A percentile compares a stretch with the other conserved stretches of the same genome.
These are phyloP conservation scores for Thamnophis sirtalis DNA, from an alignment of 2,113 vertebrate species.

Conservation along the genomic window DNA sequence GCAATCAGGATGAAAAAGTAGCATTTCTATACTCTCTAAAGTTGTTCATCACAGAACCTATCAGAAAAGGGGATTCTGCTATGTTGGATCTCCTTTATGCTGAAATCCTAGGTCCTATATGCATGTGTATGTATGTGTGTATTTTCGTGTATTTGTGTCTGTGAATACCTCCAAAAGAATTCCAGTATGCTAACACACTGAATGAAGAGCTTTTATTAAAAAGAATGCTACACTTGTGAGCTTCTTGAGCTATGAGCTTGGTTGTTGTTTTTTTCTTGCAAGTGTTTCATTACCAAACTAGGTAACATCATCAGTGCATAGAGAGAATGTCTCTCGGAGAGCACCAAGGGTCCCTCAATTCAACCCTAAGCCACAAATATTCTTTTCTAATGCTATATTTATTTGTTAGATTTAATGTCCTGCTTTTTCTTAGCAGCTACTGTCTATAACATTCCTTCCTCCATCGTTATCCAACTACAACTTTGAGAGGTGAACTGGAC, in stretches of 20 bases:
- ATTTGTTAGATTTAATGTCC: too few relatives aligned
- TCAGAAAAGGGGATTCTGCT: background rate
- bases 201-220: background rate
- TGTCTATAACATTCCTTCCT: too few relatives aligned
- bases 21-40: background rate
- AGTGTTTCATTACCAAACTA: background rate
- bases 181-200: background rate
- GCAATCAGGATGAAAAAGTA: background rate
- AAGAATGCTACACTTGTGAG: background rate
- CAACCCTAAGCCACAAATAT: too few relatives aligned
- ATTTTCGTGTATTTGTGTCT: too few relatives aligned
- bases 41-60: background rate
- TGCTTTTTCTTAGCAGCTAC: too few relatives aligned
- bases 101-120: background rate
- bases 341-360: too few relatives aligned
- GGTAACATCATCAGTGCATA: too few relatives aligned
- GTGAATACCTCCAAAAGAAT: background rate
- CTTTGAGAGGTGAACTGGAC: too few relatives aligned
- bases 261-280: background rate
- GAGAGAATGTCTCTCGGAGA: too few relatives aligned
- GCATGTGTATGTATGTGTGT: background rate
- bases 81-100: background rate
- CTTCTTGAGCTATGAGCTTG: background rate
- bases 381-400: too few relatives aligned
- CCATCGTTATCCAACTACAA: too few relatives aligned